A percentile compares a stretch with the other conserved stretches of the same genome.
Evolutionary conservation across 2,888 invertebrate species (phyloP).

Genomic region (Drosophila testacea): DNA sequence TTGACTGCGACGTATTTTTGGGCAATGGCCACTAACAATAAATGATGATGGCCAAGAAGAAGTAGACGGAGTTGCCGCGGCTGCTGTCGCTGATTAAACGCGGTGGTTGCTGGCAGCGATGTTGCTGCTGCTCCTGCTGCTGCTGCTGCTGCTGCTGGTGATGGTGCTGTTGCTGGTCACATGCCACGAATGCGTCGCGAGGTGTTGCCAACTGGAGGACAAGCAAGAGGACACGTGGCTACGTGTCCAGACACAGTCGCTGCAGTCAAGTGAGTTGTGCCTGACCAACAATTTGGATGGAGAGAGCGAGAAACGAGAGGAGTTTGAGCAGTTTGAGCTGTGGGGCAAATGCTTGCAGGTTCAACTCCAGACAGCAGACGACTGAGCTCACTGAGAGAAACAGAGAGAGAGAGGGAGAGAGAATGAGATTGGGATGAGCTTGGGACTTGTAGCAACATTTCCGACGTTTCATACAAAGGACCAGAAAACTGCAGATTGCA

Average conservation of each 20-base stretch:
- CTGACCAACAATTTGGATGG: neutral
- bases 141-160: constrained; percentile 8
- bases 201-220: constrained; percentile 66
- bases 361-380: constrained; percentile 57
- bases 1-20: constrained; percentile 14
- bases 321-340: constrained; percentile 26
- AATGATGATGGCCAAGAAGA: constrained; percentile 68
- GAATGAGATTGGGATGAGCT: neutral
- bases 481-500: constrained; percentile 78
- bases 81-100: constrained; percentile 75
- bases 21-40: constrained; percentile 63
- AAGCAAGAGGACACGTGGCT: constrained; percentile 48
- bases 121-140: constrained; percentile 8
- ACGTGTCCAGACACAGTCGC: constrained; percentile 58
- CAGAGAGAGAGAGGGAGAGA: neutral
- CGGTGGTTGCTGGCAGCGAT: constrained; percentile 46
- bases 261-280: constrained; percentile 45
- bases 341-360: constrained; percentile 49
- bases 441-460: constrained; percentile 71
- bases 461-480: constrained; percentile 73
- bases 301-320: neutral
- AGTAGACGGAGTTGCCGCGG: constrained; percentile 38
- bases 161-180: constrained; percentile 26
- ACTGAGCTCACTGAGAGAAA: constrained; percentile 17
- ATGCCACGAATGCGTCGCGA: constrained; percentile 78